Percentiles rank a stretch among this genome's conserved stretches.
These are phyloP conservation scores for Polypterus senegalus DNA, from an alignment of 2,113 vertebrate genomes.

Conservation along the genomic window DNA sequence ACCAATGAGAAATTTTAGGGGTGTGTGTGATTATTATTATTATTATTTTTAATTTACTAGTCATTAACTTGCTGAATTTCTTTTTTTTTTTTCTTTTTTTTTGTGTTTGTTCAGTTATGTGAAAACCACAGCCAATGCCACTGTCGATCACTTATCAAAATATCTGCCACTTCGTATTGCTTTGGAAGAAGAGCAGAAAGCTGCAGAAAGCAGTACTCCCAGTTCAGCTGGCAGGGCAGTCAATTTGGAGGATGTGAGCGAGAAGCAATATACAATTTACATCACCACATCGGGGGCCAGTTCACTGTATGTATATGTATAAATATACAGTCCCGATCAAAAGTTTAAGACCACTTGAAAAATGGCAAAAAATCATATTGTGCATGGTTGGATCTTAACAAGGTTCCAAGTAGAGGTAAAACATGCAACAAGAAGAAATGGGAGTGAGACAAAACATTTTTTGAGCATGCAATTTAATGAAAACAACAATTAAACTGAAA, in stretches of 20 bases:
- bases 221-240: slow-evolving; percentile 15
- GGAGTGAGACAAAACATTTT: too few species aligned
- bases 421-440: too few species aligned
- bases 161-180: slow-evolving; percentile 76
- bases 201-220: slow-evolving; percentile 19
- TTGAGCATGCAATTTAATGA: too few species aligned
- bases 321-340: too few species aligned
- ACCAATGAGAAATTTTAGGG: too few species aligned
- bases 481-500: too few species aligned
- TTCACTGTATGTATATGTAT: slow-evolving; percentile 55
- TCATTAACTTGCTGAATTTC: neutral
- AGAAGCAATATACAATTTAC: slow-evolving; percentile 85
- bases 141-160: slow-evolving; percentile 77
- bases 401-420: too few species aligned
- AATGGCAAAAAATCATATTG: too few species aligned
- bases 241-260: slow-evolving; percentile 43
- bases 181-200: slow-evolving; percentile 51
- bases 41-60: neutral
- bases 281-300: slow-evolving; percentile 62
- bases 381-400: too few species aligned
- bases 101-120: slow-evolving; percentile 48
- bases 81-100: neutral
- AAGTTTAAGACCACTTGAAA: too few species aligned
- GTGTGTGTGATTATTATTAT: too few species aligned
- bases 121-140: slow-evolving; percentile 79